Percentiles rank a stretch among this genome's conserved stretches.
phyloP scores from a whole-genome alignment of 2,113 vertebrate species.

The Boulengeromyrus knoepffleri region DNA sequence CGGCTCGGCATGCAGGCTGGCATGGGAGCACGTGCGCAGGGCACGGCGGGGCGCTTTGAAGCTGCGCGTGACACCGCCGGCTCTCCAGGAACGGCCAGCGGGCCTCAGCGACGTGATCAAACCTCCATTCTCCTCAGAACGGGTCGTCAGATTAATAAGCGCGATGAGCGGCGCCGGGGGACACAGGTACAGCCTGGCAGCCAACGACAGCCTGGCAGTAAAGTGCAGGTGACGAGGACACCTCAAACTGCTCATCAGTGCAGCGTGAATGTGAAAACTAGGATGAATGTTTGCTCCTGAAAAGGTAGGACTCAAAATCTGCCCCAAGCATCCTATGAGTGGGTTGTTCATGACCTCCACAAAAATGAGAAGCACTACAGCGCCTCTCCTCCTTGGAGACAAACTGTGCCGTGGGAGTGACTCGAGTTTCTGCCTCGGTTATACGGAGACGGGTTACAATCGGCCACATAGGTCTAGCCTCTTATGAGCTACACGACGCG shows the following conservation, averaged over 20 bases:
- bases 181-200: background rate
- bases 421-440: background rate
- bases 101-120: background rate
- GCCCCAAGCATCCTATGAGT: background rate
- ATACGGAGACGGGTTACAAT: conserved; percentile 6
- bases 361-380: background rate
- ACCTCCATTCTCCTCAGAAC: background rate
- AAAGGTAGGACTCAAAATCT: background rate
- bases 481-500: background rate
- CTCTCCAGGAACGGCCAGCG: conserved; percentile 10
- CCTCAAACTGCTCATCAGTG: background rate
- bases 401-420: background rate
- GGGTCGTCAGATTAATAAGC: background rate
- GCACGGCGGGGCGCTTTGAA: background rate
- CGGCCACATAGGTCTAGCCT: background rate
- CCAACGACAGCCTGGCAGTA: background rate
- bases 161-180: background rate
- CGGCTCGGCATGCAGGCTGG: conserved; percentile 10
- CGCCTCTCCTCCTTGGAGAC: background rate
- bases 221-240: background rate
- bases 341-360: background rate
- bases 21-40: background rate
- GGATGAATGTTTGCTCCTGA: background rate
- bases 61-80: background rate
- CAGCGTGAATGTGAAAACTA: background rate